Conservation (phyloP, 2,888 invertebrate species). For the Ophioninae sp. region DNA sequence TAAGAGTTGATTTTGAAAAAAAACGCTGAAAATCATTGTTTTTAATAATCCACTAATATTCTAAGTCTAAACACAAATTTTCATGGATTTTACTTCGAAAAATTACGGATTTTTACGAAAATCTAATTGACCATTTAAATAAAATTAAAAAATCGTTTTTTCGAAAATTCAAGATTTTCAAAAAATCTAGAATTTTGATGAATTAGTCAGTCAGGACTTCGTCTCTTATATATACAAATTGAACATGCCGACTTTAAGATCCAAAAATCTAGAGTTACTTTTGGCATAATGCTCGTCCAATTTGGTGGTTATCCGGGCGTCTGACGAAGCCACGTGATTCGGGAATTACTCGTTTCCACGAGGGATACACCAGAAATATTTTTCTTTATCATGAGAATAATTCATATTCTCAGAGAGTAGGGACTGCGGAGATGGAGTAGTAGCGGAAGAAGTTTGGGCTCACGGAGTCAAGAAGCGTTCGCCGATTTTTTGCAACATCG, state of each 20-base stretch:
- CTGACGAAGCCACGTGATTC: conserved; percentile 15
- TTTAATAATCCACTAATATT: too few relatives aligned
- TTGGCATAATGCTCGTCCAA: neutral
- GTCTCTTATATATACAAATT: neutral
- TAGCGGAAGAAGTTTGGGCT: conserved; percentile 47
- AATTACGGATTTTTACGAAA: too few relatives aligned
- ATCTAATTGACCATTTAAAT: too few relatives aligned
- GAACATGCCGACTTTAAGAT: neutral
- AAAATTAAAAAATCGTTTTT: too few relatives aligned
- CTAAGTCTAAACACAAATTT: too few relatives aligned
- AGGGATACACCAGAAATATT: conserved; percentile 34
- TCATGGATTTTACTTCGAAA: too few relatives aligned
- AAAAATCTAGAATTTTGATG: too few relatives aligned
- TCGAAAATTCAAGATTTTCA: too few relatives aligned
- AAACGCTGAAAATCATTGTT: too few relatives aligned
- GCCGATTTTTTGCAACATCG: conserved; percentile 60
- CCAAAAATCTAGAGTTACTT: neutral
- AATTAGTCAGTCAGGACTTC: too few relatives aligned
- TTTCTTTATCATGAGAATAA: conserved; percentile 52
- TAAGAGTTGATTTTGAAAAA: too few relatives aligned
- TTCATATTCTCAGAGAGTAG: conserved; percentile 48
- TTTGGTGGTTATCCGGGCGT: conserved; percentile 14
- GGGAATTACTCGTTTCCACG: conserved; percentile 14
- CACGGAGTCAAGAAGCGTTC: conserved; percentile 54
- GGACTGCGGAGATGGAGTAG: conserved; percentile 11